phyloP scores from a whole-genome alignment of 2,113 vertebrate genomes.

The Camelus dromedarius region DNA sequence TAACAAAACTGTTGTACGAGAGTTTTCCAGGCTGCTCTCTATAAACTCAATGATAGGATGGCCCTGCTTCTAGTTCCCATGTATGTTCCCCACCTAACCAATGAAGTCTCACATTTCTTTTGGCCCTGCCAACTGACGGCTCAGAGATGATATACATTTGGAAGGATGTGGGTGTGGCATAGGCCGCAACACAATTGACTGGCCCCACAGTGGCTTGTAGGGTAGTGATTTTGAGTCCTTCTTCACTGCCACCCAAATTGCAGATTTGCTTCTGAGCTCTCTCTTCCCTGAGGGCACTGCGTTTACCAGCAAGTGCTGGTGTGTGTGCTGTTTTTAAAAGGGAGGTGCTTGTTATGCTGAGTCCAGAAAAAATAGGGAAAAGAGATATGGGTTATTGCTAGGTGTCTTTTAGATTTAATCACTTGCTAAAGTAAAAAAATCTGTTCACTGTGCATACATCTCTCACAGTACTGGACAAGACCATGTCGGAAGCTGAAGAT shows the following conservation, averaged over 20 bases:
- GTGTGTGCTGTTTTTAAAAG: neutral
- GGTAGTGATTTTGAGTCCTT: neutral
- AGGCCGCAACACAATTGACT: neutral
- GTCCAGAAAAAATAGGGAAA: neutral
- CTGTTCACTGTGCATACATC: neutral
- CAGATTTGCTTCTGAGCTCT: neutral
- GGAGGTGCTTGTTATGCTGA: neutral
- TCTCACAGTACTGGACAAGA: neutral
- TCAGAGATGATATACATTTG: neutral
- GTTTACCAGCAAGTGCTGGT: neutral
- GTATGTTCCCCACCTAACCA: neutral
- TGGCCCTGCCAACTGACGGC: neutral
- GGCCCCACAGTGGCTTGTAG: neutral
- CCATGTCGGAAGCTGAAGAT: neutral
- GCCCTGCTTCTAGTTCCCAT: neutral
- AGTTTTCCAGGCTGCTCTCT: neutral
- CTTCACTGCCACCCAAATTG: neutral
- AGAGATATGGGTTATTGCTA: neutral
- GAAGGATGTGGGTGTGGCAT: neutral
- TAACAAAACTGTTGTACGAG: neutral
- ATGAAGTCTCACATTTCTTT: neutral
- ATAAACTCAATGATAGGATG: neutral
- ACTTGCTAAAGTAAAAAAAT: slow-evolving; percentile 3
- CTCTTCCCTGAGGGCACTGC: neutral
- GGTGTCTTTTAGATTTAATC: slow-evolving; percentile 21